A percentile compares a stretch with the other conserved stretches of the same genome.
Conservation (phyloP, 2,888 invertebrate species). For the Tineola bisselliella region DNA sequence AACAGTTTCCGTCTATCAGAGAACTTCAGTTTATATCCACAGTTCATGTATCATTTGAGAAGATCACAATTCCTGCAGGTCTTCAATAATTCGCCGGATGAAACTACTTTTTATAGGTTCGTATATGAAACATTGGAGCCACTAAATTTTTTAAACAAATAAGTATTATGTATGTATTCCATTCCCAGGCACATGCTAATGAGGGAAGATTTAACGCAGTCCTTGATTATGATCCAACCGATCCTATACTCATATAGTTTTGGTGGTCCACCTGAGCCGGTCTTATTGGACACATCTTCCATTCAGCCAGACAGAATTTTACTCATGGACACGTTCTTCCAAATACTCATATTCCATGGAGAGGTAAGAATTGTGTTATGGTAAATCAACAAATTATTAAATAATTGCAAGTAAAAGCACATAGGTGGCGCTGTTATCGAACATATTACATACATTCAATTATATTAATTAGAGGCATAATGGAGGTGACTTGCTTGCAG, state of each 20-base stretch:
- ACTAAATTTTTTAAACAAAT: too few species aligned
- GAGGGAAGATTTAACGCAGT: constrained; percentile 97
- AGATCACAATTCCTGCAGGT: constrained; percentile 99
- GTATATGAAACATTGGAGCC: too few species aligned
- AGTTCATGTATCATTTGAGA: constrained; percentile 99
- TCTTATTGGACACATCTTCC: constrained; percentile 95
- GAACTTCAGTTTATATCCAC: constrained; percentile 98
- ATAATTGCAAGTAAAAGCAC: too few species aligned
- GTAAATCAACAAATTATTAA: too few species aligned
- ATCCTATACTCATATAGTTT: constrained; percentile 99
- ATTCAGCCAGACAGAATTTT: constrained; percentile 97
- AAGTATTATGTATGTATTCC: not conserved
- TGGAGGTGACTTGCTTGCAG: too few species aligned
- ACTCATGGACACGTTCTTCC: constrained; percentile 99
- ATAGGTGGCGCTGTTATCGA: too few species aligned
- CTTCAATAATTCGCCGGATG: constrained; percentile 99
- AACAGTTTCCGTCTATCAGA: constrained; percentile 95
- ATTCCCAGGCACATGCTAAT: constrained; percentile 90
- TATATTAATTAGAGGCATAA: too few species aligned
- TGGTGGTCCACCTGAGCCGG: constrained; percentile 97
- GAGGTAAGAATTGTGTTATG: constrained; percentile 69
- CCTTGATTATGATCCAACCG: constrained; percentile 99
- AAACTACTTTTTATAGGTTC: constrained; percentile 96
- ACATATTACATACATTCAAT: too few species aligned
- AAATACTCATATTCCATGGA: constrained; percentile 98